phyloP scores from a whole-genome alignment of 2,888 invertebrate species.

The Machimus rusticus region DNA sequence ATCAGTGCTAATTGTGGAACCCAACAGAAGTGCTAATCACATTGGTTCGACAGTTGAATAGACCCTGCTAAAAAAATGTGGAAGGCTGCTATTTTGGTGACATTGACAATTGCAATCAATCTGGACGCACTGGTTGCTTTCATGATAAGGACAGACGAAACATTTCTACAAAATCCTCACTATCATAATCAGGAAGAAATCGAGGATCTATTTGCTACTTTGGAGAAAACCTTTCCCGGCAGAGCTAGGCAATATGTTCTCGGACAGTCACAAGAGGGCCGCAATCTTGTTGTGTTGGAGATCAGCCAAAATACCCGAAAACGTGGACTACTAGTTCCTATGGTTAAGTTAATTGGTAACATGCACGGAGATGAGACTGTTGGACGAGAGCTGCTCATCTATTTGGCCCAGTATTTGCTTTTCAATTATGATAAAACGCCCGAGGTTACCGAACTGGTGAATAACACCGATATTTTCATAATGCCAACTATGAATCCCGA shows the following conservation, averaged over 20 bases:
- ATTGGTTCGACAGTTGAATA: neutral
- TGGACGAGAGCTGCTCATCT: constrained; percentile 83
- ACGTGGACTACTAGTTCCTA: constrained; percentile 74
- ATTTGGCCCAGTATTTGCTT: constrained; percentile 84
- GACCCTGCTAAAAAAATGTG: neutral
- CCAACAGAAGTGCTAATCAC: neutral
- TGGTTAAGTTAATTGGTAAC: constrained; percentile 93
- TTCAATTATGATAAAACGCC: constrained; percentile 74
- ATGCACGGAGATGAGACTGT: constrained; percentile 97
- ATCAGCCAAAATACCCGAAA: constrained; percentile 74
- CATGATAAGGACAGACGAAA: constrained; percentile 62
- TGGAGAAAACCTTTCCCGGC: constrained; percentile 73
- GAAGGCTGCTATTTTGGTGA: neutral
- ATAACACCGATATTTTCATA: constrained; percentile 89
- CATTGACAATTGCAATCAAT: neutral
- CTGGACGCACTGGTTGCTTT: neutral
- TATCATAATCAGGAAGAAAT: constrained; percentile 79
- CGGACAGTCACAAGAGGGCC: constrained; percentile 83
- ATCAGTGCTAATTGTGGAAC: neutral
- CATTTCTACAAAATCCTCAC: constrained; percentile 67
- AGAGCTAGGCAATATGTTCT: constrained; percentile 76
- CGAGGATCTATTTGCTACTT: constrained; percentile 68
- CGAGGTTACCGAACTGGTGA: constrained; percentile 78
- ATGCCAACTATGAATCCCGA: constrained; percentile 98
- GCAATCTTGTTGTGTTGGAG: constrained; percentile 76